Evolutionary conservation across 2,797 vertebrate species (phyloP), one percentile per base, ranked within the genome.

Genomic region (Schizothorax lantsangensis): DNA sequence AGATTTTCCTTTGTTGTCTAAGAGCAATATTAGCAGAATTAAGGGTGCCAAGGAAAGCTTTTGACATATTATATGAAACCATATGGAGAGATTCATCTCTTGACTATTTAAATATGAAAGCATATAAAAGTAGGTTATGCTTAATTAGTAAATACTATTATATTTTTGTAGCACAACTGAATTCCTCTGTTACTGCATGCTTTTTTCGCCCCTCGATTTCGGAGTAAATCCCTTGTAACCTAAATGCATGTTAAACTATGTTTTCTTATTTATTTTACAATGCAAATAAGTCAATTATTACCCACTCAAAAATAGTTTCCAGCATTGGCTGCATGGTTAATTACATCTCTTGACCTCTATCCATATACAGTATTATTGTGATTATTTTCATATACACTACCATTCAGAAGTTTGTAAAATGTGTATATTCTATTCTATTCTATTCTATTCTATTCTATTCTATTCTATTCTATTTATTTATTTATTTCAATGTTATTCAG

Each of bases 61-160:
- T 21, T 19, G 57, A 54, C 59, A 83, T 59, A 43, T 72, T 59
- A 59, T 72, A 72, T 83, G 17, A 59, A 73, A 73, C 17, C 69
- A 30, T 54, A 40, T 77, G 33, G 23, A 69, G 73, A 15, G 47
- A 68, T 78, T 5, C 43, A 84, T 91, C 88, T 91, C 83, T 74
- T 64, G 78, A 81, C 57, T 91, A 81, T 86, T 62, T 59, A 88
- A 91, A 92, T 92, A 92, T 92, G 64, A 92, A 92, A 92, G 79
- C 69, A 57, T 89, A 92, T 87, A 91, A 89, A 94, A 93, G 79
- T 90, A 88, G 91, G 92, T 93, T 92, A 91, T 92, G 88, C 82
- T 83, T 91, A 90, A 91, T 90, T 89, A 91, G 90, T 90, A 90
- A 93, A 91, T 89, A 79, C 79, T 26, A 74, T 89, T 71, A 73